phyloP scores from a whole-genome alignment of 2,888 invertebrate species.

The Hypselothyrea guttata region DNA sequence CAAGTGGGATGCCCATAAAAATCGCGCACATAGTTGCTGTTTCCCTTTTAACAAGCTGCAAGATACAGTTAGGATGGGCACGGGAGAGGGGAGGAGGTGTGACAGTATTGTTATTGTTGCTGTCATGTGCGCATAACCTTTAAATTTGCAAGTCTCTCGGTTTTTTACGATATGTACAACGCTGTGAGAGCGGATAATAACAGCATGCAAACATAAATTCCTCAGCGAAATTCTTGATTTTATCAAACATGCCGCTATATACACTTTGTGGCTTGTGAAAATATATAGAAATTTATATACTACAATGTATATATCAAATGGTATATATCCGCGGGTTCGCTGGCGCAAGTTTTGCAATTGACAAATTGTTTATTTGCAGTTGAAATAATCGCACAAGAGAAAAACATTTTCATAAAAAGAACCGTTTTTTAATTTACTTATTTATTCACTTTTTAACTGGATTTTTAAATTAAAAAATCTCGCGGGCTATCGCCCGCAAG shows the following conservation, averaged over 20 bases:
- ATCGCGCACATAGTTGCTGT: slow-evolving; percentile 56
- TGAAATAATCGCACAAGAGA: too few relatives aligned
- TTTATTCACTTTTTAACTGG: too few relatives aligned
- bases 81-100: slow-evolving; percentile 4
- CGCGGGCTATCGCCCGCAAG: too few relatives aligned
- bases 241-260: neutral
- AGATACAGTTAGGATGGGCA: slow-evolving; percentile 16
- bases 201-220: slow-evolving; percentile 39
- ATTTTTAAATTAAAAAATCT: too few relatives aligned
- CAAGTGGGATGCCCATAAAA: slow-evolving; percentile 59
- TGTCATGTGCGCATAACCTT: slow-evolving; percentile 59
- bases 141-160: slow-evolving; percentile 61
- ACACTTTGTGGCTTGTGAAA: too few relatives aligned
- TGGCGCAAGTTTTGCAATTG: too few relatives aligned
- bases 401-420: too few relatives aligned
- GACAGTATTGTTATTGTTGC: slow-evolving; percentile 26
- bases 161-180: slow-evolving; percentile 30
- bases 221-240: slow-evolving; percentile 31
- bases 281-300: too few relatives aligned
- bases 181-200: slow-evolving; percentile 30
- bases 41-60: slow-evolving; percentile 12
- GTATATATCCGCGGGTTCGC: too few relatives aligned
- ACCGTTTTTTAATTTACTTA: too few relatives aligned
- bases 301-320: too few relatives aligned
- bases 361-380: too few relatives aligned